Evolutionary conservation across 1,140 invertebrate species (phyloP), one percentile per base, ranked within the genome.

Genomic region (Periplaneta americana): DNA sequence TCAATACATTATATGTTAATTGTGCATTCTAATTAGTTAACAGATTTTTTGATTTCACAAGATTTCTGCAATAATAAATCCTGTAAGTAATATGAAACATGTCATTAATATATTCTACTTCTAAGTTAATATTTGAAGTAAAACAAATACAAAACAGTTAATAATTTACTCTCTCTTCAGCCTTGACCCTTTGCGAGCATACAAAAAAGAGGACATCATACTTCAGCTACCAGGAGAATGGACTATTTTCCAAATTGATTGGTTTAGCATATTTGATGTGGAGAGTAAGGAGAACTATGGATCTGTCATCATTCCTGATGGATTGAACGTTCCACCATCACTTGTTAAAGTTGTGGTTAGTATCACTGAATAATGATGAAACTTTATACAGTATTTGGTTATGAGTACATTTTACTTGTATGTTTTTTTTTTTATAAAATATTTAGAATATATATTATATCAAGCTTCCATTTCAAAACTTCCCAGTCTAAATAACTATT

Each of bases 271-370:
- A 48, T 98, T 91, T 84, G 95, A 98, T 89, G 88, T 94, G 32
- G 91, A 91, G 35, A 91, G 90, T 13, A 92, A 93, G 80, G 90
- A 93, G 79, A 94, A 94, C 86, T 94, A 93, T 83, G 96, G 95
- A 35, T 93, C 95, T 74, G 92, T 96, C 33, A 92, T 95, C 4
- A 93, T 98, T 85, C 93, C 95, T 0, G 93, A 95, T 85, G 92
- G 92, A 35, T 88, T 97, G 15, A 97, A 96, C 88, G 95, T 98
- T 57, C 96, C 96, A 22, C 96, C 96, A 32, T 95, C 94, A 22
- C 88, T 96, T 79, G 88, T 94, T 1, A 92, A 93, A 88, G 88
- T 94, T 86, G 84, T 86, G 76, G 87, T 87, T 83, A 85, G 87
- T 85, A 78, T 75, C 81, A 28, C 80, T 37, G 3, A 22, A 8